phyloP scores from a whole-genome alignment of 2,888 invertebrate genomes.

The Galerucella nymphaeae region DNA sequence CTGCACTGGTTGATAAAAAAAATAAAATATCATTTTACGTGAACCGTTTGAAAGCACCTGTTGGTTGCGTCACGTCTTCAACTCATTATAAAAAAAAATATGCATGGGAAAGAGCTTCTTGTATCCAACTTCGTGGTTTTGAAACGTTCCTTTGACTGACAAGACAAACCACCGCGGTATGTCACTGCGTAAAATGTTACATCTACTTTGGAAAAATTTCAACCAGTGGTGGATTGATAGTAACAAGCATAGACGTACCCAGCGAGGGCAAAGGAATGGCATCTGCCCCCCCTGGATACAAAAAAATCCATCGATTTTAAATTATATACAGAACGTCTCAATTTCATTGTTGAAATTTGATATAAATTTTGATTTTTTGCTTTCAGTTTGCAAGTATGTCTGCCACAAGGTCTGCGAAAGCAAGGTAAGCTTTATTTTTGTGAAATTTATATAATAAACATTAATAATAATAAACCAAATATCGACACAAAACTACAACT shows the following conservation, averaged over 20 bases:
- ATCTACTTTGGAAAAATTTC: constrained; percentile 16
- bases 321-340: no score
- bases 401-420: constrained; percentile 83
- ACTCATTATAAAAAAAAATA: constrained; percentile 28
- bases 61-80: constrained; percentile 8
- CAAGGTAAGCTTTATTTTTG: constrained; percentile 72
- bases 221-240: background rate
- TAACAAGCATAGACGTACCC: no score
- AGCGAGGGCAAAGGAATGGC: no score
- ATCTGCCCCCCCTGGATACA: no score
- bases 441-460: background rate
- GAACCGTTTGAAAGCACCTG: constrained; percentile 13
- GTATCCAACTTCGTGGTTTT: background rate
- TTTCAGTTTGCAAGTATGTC: constrained; percentile 86
- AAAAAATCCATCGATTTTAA: no score
- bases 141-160: constrained; percentile 29
- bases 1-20: background rate
- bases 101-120: constrained; percentile 36
- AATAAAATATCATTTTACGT: constrained; percentile 13
- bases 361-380: constrained; percentile 57
- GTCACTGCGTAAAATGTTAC: constrained; percentile 29
- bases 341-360: no score
- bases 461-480: no score
- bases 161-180: constrained; percentile 31
- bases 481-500: no score